Evolutionary conservation across 2,113 vertebrate species (phyloP).

Genomic region (Psilopsiagon aurifrons): DNA sequence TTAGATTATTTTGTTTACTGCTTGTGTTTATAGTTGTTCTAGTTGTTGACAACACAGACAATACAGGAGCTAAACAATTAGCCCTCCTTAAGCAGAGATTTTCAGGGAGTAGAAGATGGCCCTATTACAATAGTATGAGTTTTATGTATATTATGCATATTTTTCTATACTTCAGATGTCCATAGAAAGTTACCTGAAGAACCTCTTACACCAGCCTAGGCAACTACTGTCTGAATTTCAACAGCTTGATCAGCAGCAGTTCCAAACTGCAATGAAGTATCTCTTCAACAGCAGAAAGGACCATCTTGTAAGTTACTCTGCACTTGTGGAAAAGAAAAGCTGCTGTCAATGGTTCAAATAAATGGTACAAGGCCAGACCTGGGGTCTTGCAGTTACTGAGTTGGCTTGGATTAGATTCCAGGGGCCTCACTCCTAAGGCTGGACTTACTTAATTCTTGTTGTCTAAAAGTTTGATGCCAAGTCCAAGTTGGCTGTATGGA

Average conservation of each 20-base stretch:
- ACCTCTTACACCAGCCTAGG: constrained; percentile 72
- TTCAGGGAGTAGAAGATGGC: neutral
- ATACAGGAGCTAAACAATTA: neutral
- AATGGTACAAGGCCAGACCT: neutral
- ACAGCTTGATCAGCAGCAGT: constrained; percentile 66
- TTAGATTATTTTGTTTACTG: neutral
- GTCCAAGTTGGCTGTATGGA: neutral
- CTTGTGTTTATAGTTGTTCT: neutral
- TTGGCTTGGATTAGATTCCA: neutral
- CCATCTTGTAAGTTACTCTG: constrained; percentile 65
- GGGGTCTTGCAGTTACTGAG: neutral
- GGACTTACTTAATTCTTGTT: neutral
- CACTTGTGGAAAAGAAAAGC: neutral
- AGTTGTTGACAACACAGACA: neutral
- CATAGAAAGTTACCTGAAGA: constrained; percentile 69
- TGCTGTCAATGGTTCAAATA: neutral
- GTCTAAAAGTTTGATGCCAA: neutral
- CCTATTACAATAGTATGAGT: neutral
- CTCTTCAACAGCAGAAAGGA: constrained; percentile 72
- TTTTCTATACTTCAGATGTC: constrained; percentile 66
- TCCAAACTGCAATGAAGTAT: constrained; percentile 74
- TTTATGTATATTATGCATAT: neutral
- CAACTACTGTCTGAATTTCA: constrained; percentile 72
- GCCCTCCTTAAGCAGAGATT: neutral
- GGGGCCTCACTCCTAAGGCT: neutral